A percentile compares a stretch with the other conserved stretches of the same genome.
These are phyloP conservation scores for Mastomys coucha DNA, from an alignment of 2,113 vertebrate genomes.

Conservation along the genomic window DNA sequence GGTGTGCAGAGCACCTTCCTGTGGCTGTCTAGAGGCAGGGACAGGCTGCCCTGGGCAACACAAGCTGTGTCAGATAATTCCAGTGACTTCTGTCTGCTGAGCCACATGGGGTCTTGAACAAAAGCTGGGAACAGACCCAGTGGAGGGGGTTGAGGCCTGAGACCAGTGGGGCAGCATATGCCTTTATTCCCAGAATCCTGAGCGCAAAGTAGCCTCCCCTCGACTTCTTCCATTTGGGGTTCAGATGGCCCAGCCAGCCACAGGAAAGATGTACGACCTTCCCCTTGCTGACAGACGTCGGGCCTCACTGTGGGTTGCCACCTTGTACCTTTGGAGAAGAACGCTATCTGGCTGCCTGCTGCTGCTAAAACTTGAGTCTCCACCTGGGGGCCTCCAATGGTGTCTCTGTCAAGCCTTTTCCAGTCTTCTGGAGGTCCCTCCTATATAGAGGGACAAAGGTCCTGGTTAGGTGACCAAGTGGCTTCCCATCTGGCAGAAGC, in stretches of 20 bases:
- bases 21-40: neutral
- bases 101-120: neutral
- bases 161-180: neutral
- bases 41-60: too few species aligned
- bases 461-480: neutral
- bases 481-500: neutral
- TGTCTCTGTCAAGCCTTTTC: conserved; percentile 44
- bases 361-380: neutral
- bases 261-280: neutral
- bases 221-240: neutral
- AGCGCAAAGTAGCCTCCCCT: neutral
- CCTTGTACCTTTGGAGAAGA: conserved; percentile 84
- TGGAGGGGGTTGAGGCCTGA: neutral
- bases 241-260: neutral
- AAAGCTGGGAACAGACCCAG: neutral
- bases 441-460: conserved; percentile 68
- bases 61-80: neutral
- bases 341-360: conserved; percentile 64
- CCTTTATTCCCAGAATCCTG: too few species aligned
- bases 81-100: neutral
- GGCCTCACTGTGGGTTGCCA: neutral
- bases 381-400: neutral
- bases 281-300: neutral
- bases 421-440: conserved; percentile 77
- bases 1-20: neutral